phyloP scores from a whole-genome alignment of 2,888 invertebrate genomes.

The Nasonia oneida region DNA sequence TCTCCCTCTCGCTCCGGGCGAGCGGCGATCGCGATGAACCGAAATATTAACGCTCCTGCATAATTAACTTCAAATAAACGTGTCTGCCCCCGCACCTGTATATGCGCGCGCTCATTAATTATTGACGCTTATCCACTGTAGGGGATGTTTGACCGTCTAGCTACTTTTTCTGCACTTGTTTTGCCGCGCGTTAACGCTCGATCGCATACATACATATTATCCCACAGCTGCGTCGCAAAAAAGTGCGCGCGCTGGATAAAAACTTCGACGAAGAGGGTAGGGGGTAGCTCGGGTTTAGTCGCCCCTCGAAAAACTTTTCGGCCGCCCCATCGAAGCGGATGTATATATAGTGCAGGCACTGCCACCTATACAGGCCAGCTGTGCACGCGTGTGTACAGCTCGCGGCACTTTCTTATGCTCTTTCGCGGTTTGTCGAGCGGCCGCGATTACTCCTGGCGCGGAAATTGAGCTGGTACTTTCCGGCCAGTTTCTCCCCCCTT shows the following conservation, averaged over 20 bases:
- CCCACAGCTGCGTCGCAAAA: neutral
- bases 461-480: constrained; percentile 8
- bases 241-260: neutral
- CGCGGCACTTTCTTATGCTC: constrained; percentile 26
- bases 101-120: neutral
- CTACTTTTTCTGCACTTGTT: neutral
- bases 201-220: neutral
- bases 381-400: neutral
- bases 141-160: neutral
- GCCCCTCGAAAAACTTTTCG: constrained; percentile 8
- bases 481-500: neutral
- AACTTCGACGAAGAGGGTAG: neutral
- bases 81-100: neutral
- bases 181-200: neutral
- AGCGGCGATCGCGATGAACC: neutral
- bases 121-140: neutral
- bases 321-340: neutral
- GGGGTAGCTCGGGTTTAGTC: neutral
- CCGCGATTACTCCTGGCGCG: constrained; percentile 11
- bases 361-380: neutral
- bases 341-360: neutral
- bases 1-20: neutral
- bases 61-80: constrained; percentile 7
- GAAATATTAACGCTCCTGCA: neutral
- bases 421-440: constrained; percentile 8